Evolutionary conservation across 2,888 invertebrate genomes (phyloP), one percentile per base, ranked within the genome.

Genomic region (Cylloceria caligata): DNA sequence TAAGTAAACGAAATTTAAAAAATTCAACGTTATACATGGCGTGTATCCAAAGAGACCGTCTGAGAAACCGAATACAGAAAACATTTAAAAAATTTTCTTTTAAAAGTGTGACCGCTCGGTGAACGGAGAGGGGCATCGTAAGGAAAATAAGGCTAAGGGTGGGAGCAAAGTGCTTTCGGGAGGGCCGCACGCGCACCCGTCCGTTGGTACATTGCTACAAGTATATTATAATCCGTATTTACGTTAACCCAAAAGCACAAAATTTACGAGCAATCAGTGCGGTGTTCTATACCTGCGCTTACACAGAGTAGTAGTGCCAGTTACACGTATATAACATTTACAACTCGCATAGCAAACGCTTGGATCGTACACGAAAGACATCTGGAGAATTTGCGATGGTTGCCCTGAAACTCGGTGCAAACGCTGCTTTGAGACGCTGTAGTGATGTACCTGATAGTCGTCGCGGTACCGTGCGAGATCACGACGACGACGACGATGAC

Each of bases 231-330:
- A 24, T 42, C 7, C 65, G 55, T 55, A 71, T 75, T 71, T 76
- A 49, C 30, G 60, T 76, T 72, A 68, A 72, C 72, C 67, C 60
- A 42, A 68, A 67, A 52, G 47, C 21, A 52, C 76, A 72, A 73
- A 81, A 76, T 81, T 81, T 76, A 81, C 67, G 72, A 81, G 71
- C 76, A 72, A 76, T 76, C 81, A 64, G 42, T 68, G 19, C 52
- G 24, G 57, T 79, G 57, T 73, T 79, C 57, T 52, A 45, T 45
- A 27, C 45, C 68, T 77, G 67, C 81, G 81, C 81, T 68, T 76
- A 60, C 2, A 34, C 39, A 62, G 19, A 27, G 55, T 47, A 21
- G 69, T 13, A 30, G 39, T 16, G 11, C 16, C 42, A 57, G 39
- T 42, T 27, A 27, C 60, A 16, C 60, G 16, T 60, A 34, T 60